Conservation (phyloP, 2,797 vertebrate species). For the Pipistrellus pygmaeus region DNA sequence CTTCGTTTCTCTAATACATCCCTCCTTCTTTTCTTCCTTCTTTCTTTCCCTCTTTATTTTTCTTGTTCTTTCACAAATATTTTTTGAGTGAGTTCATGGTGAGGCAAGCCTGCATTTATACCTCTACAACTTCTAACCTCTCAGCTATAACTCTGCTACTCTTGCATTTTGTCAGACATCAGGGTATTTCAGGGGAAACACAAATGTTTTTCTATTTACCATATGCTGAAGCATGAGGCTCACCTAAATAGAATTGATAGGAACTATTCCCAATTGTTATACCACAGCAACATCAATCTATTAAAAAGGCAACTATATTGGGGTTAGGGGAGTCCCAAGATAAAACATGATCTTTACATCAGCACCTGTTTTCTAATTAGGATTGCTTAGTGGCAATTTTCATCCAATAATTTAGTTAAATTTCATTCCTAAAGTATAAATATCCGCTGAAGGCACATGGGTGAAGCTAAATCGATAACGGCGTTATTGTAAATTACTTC, state of each 20-base stretch:
- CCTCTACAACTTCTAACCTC: neutral
- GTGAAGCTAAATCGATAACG: constrained; percentile 78
- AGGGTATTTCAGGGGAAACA: neutral
- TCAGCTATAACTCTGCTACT: neutral
- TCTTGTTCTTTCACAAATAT: neutral
- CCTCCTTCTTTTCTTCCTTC: neutral
- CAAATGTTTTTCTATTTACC: constrained; percentile 12
- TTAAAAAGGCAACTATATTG: constrained; percentile 63
- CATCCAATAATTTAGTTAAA: constrained; percentile 53
- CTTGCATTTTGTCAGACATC: neutral
- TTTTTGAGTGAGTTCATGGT: neutral
- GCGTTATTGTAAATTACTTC: constrained; percentile 77
- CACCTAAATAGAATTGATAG: neutral
- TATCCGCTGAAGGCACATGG: constrained; percentile 58
- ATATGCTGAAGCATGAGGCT: neutral
- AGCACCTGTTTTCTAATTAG: constrained; percentile 67
- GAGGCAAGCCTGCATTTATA: neutral
- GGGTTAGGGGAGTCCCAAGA: constrained; percentile 22
- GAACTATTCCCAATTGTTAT: constrained; percentile 37
- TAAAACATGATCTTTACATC: constrained; percentile 44
- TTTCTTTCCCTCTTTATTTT: neutral
- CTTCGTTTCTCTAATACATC: neutral
- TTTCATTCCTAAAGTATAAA: constrained; percentile 73
- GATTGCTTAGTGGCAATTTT: constrained; percentile 51
- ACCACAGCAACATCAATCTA: constrained; percentile 51